phyloP scores from a whole-genome alignment of 92 coral and sea anemone species.

The Parazoanthus swiftii region DNA sequence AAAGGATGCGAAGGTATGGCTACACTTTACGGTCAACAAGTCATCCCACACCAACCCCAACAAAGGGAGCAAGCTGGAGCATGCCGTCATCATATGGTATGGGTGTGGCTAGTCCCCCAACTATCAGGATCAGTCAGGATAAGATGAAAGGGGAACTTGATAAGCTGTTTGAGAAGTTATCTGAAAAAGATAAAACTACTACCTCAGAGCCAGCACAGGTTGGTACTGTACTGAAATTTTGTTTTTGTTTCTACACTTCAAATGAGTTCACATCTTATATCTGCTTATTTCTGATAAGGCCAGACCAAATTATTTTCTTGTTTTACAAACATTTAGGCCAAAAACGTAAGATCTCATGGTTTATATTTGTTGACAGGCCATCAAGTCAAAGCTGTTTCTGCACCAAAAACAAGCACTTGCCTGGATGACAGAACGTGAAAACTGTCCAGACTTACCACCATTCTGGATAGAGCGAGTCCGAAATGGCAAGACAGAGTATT shows the following conservation, averaged over 20 bases:
- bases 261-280: too few relatives aligned
- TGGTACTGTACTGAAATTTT: background rate
- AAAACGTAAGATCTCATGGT: too few relatives aligned
- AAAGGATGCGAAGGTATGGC: conserved; percentile 71
- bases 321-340: too few relatives aligned
- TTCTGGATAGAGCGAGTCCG: conserved; percentile 70
- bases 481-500: conserved; percentile 55
- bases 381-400: conserved; percentile 63
- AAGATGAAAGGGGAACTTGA: conserved; percentile 78
- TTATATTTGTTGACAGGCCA: conserved; percentile 49
- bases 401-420: conserved; percentile 84
- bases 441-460: conserved; percentile 70
- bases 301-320: too few relatives aligned
- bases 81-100: background rate
- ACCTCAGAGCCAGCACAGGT: conserved; percentile 76
- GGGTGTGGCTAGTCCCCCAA: conserved; percentile 57
- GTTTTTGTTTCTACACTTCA: too few relatives aligned
- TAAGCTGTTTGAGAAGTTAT: conserved; percentile 66
- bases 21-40: conserved; percentile 46
- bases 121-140: conserved; percentile 71
- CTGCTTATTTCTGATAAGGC: too few relatives aligned
- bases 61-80: conserved; percentile 12
- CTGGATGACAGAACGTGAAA: conserved; percentile 82
- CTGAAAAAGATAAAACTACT: conserved; percentile 51
- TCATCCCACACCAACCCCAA: conserved; percentile 44